A percentile compares a stretch with the other conserved stretches of the same genome.
Evolutionary conservation across 2,113 vertebrate species (phyloP).

Genomic region (Saguinus imperator): DNA sequence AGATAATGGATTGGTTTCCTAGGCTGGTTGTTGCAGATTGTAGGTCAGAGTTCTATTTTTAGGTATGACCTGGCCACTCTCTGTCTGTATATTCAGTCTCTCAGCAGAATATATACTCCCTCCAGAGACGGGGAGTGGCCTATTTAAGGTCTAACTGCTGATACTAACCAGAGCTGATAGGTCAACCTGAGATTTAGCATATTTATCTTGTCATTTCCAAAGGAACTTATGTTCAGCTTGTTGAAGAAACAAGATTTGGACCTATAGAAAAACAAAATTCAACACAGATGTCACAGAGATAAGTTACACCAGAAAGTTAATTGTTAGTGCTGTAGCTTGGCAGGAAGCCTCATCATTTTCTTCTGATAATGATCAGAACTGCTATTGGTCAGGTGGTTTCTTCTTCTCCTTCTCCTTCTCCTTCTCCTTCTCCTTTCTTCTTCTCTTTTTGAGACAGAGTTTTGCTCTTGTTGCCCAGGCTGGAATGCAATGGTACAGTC

Average conservation of each 20-base stretch:
- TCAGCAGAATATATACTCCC: not conserved
- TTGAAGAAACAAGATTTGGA: not conserved
- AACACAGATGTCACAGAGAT: not conserved
- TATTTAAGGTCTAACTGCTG: not conserved
- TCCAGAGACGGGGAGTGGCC: not conserved
- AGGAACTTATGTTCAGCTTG: not conserved
- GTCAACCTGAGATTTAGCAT: not conserved
- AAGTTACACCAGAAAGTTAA: not conserved
- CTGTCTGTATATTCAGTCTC: not conserved
- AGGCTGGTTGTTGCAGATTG: not conserved
- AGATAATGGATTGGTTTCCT: not conserved
- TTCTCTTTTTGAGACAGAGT: too few species aligned
- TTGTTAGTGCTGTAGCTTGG: not conserved
- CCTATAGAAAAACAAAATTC: not conserved
- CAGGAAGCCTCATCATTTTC: not conserved
- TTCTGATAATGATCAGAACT: not conserved
- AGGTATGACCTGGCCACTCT: not conserved
- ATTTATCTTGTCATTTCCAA: not conserved
- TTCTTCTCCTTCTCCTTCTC: not conserved
- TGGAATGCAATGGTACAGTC: too few species aligned
- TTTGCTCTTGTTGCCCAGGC: too few species aligned
- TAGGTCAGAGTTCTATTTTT: not conserved
- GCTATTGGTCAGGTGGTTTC: not conserved
- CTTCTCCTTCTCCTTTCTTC: too few species aligned
- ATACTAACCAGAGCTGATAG: not conserved